Evolutionary conservation across 1,140 invertebrate species (phyloP), one percentile per base, ranked within the genome.

Genomic region (Neodiprion pinetum): DNA sequence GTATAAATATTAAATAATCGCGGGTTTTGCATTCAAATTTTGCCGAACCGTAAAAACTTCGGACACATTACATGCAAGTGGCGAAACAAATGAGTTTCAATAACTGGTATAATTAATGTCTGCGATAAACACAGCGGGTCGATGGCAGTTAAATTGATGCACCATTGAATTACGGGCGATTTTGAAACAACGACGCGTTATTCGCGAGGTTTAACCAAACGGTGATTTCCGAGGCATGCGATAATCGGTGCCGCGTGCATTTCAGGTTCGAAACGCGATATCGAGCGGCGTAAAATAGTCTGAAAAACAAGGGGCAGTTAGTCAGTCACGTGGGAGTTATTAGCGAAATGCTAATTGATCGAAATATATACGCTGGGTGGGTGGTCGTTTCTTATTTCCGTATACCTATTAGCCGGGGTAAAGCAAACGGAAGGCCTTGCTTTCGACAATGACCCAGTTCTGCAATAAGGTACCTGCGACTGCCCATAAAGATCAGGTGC

Each of bases 371-470:
- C 12, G 17, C 2, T 14, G 12, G 12, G 61, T 21, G 67, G 67
- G 17, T 47, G 67, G 40, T 50, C 70, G 23, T 23, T 71, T 40
- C 23, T 8, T 71, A 71, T 71, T 71, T 71, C 70, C 70, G 48
- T 71, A 23, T 61, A 61, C 53, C 53, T 40, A 40, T 9, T 14
- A 14, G 70, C 7, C 70, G n/a, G 70, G 12, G 28, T 5, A 40
- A 40, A 40, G 28, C 5, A 40, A 40, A 48, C 70, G 48, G 48
- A 48, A 40, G 17, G 48, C 28, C 70, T 71, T 71, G 70, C 70
- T 71, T 71, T 71, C 70, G 70, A 71, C 70, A 71, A 71, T 71
- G 70, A 71, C 70, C 70, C 70, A 71, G 70, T 40, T 23, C 40
- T 69, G 21, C 67, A 69, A 40, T 40, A 61, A 61, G 53, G 11